Conservation (phyloP, 1,140 invertebrate genomes). For the Reticulitermes speratus region DNA sequence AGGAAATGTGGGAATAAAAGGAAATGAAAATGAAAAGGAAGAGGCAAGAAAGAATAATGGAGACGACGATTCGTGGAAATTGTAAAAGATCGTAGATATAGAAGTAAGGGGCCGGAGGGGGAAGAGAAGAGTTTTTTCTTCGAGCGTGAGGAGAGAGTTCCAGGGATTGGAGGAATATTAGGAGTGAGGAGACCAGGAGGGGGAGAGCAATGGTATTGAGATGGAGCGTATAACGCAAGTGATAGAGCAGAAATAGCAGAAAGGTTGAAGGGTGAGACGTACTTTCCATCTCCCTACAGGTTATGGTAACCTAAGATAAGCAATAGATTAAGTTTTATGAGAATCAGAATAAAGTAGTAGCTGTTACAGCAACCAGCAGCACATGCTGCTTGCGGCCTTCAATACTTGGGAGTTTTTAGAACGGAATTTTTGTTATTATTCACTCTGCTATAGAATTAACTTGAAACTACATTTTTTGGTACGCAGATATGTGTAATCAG, state of each 20-base stretch:
- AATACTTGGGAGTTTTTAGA: too few relatives aligned
- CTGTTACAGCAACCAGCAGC: too few relatives aligned
- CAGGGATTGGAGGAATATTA: not conserved
- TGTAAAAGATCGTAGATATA: not conserved
- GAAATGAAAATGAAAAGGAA: slow-evolving; percentile 5
- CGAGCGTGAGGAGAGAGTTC: not conserved
- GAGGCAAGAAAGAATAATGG: not conserved
- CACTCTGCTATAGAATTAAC: too few relatives aligned
- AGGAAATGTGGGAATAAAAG: not conserved
- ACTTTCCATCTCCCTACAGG: not conserved
- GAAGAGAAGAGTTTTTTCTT: not conserved
- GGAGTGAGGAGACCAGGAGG: not conserved
- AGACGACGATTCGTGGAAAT: slow-evolving; percentile 14
- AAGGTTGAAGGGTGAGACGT: not conserved
- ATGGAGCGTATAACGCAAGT: not conserved
- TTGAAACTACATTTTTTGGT: too few relatives aligned
- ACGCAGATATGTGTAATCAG: too few relatives aligned
- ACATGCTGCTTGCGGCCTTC: too few relatives aligned
- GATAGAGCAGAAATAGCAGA: not conserved
- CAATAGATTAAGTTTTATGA: not conserved
- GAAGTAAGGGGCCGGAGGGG: not conserved
- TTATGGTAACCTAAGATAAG: not conserved
- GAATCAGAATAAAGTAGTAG: too few relatives aligned
- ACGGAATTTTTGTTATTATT: too few relatives aligned
- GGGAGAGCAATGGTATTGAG: not conserved